A percentile compares a stretch with the other conserved stretches of the same genome.
Conservation (phyloP, 1,140 invertebrate genomes). For the Achatina immaculata region DNA sequence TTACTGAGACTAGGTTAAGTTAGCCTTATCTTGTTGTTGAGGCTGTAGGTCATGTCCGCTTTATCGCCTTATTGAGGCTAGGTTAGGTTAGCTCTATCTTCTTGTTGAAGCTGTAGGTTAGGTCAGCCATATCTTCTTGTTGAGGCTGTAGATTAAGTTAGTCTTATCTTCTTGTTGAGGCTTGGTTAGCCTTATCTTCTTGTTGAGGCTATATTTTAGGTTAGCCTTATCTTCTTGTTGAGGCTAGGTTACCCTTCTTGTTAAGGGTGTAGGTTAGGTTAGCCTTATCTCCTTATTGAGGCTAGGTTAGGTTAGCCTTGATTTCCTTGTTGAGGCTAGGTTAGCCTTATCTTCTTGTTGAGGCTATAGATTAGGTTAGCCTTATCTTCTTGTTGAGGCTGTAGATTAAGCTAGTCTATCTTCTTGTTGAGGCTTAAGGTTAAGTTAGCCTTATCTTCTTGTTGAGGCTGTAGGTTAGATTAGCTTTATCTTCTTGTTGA, state of each 20-base stretch:
- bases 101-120: neutral
- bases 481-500: neutral
- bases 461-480: neutral
- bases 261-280: neutral
- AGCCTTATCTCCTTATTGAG: too few species aligned
- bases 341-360: too few species aligned
- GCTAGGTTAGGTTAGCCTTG: too few species aligned
- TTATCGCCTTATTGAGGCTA: too few species aligned
- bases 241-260: neutral
- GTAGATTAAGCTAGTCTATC: neutral
- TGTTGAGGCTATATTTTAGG: neutral
- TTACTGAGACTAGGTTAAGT: too few species aligned
- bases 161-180: too few species aligned
- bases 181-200: too few species aligned
- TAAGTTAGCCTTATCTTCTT: neutral
- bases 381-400: neutral
- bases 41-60: too few species aligned
- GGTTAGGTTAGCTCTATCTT: neutral
- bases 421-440: neutral
- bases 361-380: neutral
- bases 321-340: too few species aligned
- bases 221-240: neutral
- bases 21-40: too few species aligned
- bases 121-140: neutral
- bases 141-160: too few species aligned